These are phyloP conservation scores for Trichonephila clavipes DNA, from an alignment of 1,140 invertebrate genomes.

Conservation along the genomic window DNA sequence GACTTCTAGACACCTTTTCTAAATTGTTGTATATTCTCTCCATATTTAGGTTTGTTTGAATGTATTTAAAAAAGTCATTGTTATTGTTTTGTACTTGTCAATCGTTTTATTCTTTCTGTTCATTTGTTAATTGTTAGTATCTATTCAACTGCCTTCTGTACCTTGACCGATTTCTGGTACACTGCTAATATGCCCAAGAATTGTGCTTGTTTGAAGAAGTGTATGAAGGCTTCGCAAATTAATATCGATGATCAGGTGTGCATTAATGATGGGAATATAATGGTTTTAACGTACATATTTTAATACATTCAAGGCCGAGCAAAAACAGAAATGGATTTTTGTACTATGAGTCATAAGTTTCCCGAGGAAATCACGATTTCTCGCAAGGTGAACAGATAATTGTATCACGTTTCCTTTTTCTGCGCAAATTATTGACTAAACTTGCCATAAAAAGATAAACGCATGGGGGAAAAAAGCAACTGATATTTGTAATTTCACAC, in stretches of 20 bases:
- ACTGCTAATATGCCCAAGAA: neutral
- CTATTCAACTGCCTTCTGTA: neutral
- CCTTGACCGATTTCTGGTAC: conserved; percentile 42
- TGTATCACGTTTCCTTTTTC: neutral
- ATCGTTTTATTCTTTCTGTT: neutral
- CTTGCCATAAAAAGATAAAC: neutral
- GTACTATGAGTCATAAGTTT: conserved; percentile 18
- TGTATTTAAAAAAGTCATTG: conserved; percentile 2
- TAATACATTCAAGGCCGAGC: conserved; percentile 22
- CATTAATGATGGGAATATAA: conserved; percentile 30
- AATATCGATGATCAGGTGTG: conserved; percentile 43
- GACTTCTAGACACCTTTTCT: conserved; percentile 28
- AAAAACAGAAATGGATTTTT: neutral
- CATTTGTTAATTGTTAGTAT: neutral
- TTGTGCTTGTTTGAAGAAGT: neutral
- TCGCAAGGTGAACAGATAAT: conserved; percentile 35
- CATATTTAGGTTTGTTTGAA: conserved; percentile 48
- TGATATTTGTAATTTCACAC: no score
- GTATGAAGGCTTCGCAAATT: conserved; percentile 52
- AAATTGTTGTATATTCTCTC: neutral
- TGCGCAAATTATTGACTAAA: neutral
- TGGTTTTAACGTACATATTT: conserved; percentile 1
- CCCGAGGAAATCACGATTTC: conserved; percentile 37
- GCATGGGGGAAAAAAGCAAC: no score
- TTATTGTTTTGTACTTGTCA: conserved; percentile 48